Evolutionary conservation across 2,113 vertebrate genomes (phyloP).

Genomic region (Brachyistius frenatus): DNA sequence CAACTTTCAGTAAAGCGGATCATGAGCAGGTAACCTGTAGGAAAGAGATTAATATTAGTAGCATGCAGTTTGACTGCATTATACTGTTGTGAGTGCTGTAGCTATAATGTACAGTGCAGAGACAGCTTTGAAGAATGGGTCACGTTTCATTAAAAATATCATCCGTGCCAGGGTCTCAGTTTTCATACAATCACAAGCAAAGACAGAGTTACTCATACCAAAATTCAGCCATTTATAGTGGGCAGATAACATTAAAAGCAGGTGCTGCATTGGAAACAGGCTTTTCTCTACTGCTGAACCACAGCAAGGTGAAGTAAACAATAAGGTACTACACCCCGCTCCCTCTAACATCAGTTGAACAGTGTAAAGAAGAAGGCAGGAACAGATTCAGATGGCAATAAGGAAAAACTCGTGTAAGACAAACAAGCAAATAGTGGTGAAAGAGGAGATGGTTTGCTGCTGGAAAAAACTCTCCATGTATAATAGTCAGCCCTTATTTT

Average conservation of each 20-base stretch:
- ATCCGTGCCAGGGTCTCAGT: slow-evolving; percentile 9
- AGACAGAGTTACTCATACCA: slow-evolving; percentile 23
- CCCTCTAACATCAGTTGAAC: slow-evolving; percentile 1
- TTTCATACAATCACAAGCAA: slow-evolving; percentile 26
- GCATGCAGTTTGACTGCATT: slow-evolving; percentile 15
- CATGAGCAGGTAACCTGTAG: slow-evolving; percentile 18
- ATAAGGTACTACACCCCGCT: neutral
- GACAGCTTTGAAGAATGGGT: slow-evolving; percentile 28
- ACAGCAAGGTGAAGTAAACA: slow-evolving; percentile 41
- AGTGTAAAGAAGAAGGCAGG: slow-evolving; percentile 27
- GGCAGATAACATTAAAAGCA: slow-evolving; percentile 6
- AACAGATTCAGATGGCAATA: slow-evolving; percentile 40
- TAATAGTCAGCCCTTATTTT: slow-evolving; percentile 45
- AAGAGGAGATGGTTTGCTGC: slow-evolving; percentile 55
- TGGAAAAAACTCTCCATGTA: slow-evolving; percentile 40
- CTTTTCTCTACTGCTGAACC: slow-evolving; percentile 21
- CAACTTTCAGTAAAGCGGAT: slow-evolving; percentile 24
- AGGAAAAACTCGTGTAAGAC: slow-evolving; percentile 41
- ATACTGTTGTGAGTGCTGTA: slow-evolving; percentile 3
- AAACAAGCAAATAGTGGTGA: slow-evolving; percentile 44
- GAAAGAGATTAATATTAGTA: slow-evolving; percentile 34
- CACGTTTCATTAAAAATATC: slow-evolving; percentile 30
- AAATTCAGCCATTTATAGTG: neutral
- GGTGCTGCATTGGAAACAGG: slow-evolving; percentile 12
- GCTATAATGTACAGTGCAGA: slow-evolving; percentile 10